Evolutionary conservation across 1,140 invertebrate species (phyloP).

Genomic region (Lucilia sericata): DNA sequence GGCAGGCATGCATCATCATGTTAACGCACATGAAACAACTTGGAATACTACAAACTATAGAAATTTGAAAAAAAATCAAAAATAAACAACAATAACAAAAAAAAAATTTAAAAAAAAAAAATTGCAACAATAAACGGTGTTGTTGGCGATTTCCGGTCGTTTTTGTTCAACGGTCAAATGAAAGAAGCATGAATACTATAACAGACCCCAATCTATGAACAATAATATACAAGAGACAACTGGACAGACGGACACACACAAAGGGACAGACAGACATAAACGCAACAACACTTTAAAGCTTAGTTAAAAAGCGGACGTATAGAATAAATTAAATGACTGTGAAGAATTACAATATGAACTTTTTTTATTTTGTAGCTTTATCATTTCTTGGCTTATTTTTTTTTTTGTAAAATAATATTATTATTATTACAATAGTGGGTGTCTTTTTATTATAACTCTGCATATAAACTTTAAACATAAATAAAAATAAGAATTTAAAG

Average conservation of each 20-base stretch:
- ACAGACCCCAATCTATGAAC: not conserved
- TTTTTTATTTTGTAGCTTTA: not conserved
- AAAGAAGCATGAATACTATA: not conserved
- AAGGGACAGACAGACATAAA: not conserved
- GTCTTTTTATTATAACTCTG: not conserved
- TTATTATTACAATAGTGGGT: conserved; percentile 11
- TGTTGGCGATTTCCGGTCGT: conserved; percentile 63
- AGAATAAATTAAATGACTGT: conserved; percentile 40
- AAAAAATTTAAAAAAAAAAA: conserved; percentile 49
- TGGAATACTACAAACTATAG: not conserved
- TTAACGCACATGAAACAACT: conserved; percentile 9
- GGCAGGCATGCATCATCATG: not conserved
- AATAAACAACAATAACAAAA: not conserved
- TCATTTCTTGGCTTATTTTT: not conserved
- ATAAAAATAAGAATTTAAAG: not conserved
- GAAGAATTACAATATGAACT: conserved; percentile 34
- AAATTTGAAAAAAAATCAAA: not conserved
- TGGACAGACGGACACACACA: not conserved
- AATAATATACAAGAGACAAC: not conserved
- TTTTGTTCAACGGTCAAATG: not conserved
- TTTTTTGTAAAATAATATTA: not conserved
- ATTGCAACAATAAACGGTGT: conserved; percentile 53
- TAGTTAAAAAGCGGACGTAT: conserved; percentile 35
- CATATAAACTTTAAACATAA: not conserved
- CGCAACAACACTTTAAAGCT: conserved; percentile 34